These are phyloP conservation scores for Podarcis siculus DNA, from an alignment of 2,797 vertebrate genomes.

Conservation along the genomic window DNA sequence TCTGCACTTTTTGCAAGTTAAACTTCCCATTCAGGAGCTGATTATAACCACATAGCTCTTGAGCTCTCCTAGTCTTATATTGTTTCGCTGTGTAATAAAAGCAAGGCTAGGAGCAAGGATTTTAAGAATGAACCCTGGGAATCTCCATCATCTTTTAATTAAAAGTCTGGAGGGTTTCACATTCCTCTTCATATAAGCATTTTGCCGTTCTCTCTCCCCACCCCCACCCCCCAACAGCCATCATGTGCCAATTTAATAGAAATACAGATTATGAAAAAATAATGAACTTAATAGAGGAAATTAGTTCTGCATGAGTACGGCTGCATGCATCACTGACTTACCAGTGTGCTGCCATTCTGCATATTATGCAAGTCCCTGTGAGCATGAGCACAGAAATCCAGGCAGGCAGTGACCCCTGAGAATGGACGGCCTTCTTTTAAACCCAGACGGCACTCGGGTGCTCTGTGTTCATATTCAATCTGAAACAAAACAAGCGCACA, in stretches of 20 bases:
- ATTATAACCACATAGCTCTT: background rate
- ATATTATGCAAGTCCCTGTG: constrained; percentile 99
- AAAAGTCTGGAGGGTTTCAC: background rate
- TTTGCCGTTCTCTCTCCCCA: background rate
- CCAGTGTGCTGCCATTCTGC: constrained; percentile 96
- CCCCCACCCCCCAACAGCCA: background rate
- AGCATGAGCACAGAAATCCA: constrained; percentile 98
- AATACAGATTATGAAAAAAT: background rate
- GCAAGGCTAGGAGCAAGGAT: background rate
- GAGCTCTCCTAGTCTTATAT: background rate
- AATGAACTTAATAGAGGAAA: constrained; percentile 32
- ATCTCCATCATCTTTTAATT: background rate
- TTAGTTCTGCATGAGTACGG: constrained; percentile 15
- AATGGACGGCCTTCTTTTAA: constrained; percentile 94
- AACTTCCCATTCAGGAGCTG: background rate
- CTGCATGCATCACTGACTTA: constrained; percentile 70
- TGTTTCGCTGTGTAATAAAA: background rate
- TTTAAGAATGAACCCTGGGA: background rate
- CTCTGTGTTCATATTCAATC: constrained; percentile 95
- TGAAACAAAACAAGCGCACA: constrained; percentile 65
- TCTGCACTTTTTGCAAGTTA: background rate
- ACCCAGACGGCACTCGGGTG: constrained; percentile 93
- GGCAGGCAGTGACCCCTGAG: constrained; percentile 97
- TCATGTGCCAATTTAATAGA: constrained; percentile 34
- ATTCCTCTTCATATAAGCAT: background rate